Evolutionary conservation across 53 echinoderm and acorn worm species (phyloP), one percentile per base, ranked within the genome.

Genomic region (Pentamera pediparva): DNA sequence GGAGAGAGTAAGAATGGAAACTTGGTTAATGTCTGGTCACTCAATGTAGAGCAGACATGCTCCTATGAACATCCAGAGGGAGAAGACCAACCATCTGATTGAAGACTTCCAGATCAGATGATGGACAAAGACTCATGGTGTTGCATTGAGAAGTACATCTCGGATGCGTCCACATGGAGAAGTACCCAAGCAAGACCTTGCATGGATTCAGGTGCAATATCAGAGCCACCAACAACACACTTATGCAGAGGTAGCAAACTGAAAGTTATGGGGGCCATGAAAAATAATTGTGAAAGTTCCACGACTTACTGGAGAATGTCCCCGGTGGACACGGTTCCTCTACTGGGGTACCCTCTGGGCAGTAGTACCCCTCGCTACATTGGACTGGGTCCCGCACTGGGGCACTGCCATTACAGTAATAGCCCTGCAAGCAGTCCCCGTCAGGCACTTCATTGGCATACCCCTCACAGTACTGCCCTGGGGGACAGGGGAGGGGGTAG

Each of bases 371-470:
- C 29, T 78, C 73, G 29, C 87, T 87, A 40, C 94, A 94, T 53
- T 80, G 64, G 32, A 82, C 62, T 3, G 90, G 90, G 75, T 94
- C 90, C 0, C 49, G 62, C 12, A 83, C 84, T 5, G 81, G 77
- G 0, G 94, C 89, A 40, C 94, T 94, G 26, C 94, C 94, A 70
- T 94, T 94, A 37, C 94, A 94, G 80, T 90, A 94, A 78, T 76
- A 94, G 22, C 94, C 94, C 1, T 89, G 90, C 19, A 58, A 20
- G 57, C 94, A 94, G 54, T 78, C 70, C 9, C 82, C 94, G 29
- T 91, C 91, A 36, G 90, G 85, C 29, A 84, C 54, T 37, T 78
- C 82, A 11, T 90, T 87, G 45, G 86, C 94, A 22, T 84, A 83
- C 19, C 72, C 84, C 39, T 84, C 84, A 65, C 94, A 94, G 76